phyloP scores from a whole-genome alignment of 2,888 invertebrate genomes.

The Ormyrus thymus region DNA sequence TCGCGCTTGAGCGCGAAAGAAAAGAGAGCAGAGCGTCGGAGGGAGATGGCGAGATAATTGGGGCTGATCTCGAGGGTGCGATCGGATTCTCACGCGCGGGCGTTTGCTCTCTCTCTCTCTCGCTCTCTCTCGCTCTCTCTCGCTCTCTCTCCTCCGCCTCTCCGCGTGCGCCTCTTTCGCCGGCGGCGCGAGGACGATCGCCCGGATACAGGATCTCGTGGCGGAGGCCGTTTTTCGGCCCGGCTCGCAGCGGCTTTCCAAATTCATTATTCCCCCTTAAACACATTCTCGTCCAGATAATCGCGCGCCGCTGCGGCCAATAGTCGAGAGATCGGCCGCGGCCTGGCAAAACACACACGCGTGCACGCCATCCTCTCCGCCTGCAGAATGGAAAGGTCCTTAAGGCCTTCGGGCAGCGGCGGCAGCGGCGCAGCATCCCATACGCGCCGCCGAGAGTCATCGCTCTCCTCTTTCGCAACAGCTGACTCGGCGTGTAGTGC shows the following conservation, averaged over 20 bases:
- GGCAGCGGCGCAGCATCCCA: slow-evolving; percentile 26
- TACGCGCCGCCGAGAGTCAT: slow-evolving; percentile 47
- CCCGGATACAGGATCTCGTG: neutral
- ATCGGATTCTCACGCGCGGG: slow-evolving; percentile 56
- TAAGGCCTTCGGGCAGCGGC: slow-evolving; percentile 29
- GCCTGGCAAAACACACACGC: slow-evolving; percentile 14
- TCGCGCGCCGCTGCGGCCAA: slow-evolving; percentile 8
- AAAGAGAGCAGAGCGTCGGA: slow-evolving; percentile 27
- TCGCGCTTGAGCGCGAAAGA: neutral
- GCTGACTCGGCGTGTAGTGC: slow-evolving; percentile 28
- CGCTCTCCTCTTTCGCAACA: slow-evolving; percentile 38
- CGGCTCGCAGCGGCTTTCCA: slow-evolving; percentile 37
- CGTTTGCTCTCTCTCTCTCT: slow-evolving; percentile 4
- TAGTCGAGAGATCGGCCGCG: too few species aligned
- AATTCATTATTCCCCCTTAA: slow-evolving; percentile 55
- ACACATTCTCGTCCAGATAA: slow-evolving; percentile 49
- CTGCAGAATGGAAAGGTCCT: slow-evolving; percentile 53
- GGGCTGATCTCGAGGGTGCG: slow-evolving; percentile 57
- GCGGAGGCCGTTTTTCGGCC: slow-evolving; percentile 15
- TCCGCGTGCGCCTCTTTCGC: neutral
- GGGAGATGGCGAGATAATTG: slow-evolving; percentile 55
- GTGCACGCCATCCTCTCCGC: neutral
- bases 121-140: neutral
- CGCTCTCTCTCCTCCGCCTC: neutral
- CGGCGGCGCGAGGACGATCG: neutral